Evolutionary conservation across 2,113 vertebrate species (phyloP), one percentile per base, ranked within the genome.

Genomic region (Oxygymnocypris stewartii): DNA sequence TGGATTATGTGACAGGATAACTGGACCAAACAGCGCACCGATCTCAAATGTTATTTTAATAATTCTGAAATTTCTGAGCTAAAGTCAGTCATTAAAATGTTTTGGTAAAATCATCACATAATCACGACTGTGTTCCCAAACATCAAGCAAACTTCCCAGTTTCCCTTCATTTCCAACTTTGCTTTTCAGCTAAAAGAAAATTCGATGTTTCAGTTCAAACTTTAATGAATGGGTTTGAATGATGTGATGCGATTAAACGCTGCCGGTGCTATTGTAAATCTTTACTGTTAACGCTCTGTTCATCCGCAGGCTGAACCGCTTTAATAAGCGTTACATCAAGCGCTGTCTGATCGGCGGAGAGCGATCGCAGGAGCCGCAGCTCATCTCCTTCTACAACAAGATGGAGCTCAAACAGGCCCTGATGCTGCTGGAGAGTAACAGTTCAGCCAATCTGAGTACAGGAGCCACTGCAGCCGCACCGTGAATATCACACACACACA

Each of bases 301-400:
- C 25, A 1, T 42, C 35, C 63, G 12, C 89, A 99, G 98, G 93
- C 89, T 99, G 87, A 96, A 95, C 87, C 96, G 97, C 61, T 99
- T 99, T 90, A 99, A 99, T 85, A 97, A 98, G 93, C 93, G 94
- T 28, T 99, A 99, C 0, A 91, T 99, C 93, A 99, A 97, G 95
- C 96, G 93, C 91, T 98, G 96, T 92, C 94, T 99, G 93, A 97
- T 99, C 6, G 95, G 95, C 0, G 97, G 97, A 0, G 96, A 98
- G 14, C 94, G 97, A 65, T 98, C 96, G 88, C 96, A 94, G 44
- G 96, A 99, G 92, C 98, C 97, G 0, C 96, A 98, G 93, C 96
- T 99, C 87, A 96, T 99, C 8, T 97, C 98, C 74, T 99, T 99
- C 94, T 99, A 98, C 91, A 97, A 99, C 92, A 99, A 98, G 94